phyloP scores from a whole-genome alignment of 2,888 invertebrate species.

The Cyclophora punctaria region DNA sequence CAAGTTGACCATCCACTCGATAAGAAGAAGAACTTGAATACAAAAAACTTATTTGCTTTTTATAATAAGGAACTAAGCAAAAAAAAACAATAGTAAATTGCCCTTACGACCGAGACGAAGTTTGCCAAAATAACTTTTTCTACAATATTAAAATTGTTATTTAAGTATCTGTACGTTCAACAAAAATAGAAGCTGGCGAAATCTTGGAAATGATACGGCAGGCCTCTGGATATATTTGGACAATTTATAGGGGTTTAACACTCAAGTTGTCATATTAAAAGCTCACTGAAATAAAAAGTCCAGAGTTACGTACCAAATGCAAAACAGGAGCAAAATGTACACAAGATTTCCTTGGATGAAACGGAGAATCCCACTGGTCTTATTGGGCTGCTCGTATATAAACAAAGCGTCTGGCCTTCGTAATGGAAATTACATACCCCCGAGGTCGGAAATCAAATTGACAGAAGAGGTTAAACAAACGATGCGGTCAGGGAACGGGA shows the following conservation, averaged over 20 bases:
- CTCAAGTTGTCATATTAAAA: not conserved
- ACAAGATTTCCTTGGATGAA: constrained; percentile 39
- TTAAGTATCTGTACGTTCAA: too few species aligned
- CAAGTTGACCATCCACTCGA: too few species aligned
- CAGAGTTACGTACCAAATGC: constrained; percentile 13
- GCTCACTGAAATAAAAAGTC: constrained; percentile 8
- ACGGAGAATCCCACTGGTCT: constrained; percentile 41
- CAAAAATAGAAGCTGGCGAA: too few species aligned
- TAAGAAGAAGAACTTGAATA: too few species aligned
- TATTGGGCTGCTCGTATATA: constrained; percentile 56
- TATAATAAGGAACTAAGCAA: too few species aligned
- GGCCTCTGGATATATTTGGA: too few species aligned
- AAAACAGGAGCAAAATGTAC: constrained; percentile 20
- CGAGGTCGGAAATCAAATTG: constrained; percentile 73
- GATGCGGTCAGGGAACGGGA: constrained; percentile 63
- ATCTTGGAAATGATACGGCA: too few species aligned
- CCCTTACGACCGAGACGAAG: too few species aligned
- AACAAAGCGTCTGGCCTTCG: constrained; percentile 62
- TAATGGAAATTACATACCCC: constrained; percentile 73
- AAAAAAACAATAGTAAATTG: too few species aligned
- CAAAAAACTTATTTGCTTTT: too few species aligned
- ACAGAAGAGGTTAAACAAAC: constrained; percentile 75
- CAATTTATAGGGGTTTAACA: constrained; percentile 1
- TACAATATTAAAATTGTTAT: too few species aligned
- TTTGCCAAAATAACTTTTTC: too few species aligned